Percentiles rank a stretch among this genome's conserved stretches.
phyloP scores from a whole-genome alignment of 2,113 vertebrate species.

The Calidris pygmaea region DNA sequence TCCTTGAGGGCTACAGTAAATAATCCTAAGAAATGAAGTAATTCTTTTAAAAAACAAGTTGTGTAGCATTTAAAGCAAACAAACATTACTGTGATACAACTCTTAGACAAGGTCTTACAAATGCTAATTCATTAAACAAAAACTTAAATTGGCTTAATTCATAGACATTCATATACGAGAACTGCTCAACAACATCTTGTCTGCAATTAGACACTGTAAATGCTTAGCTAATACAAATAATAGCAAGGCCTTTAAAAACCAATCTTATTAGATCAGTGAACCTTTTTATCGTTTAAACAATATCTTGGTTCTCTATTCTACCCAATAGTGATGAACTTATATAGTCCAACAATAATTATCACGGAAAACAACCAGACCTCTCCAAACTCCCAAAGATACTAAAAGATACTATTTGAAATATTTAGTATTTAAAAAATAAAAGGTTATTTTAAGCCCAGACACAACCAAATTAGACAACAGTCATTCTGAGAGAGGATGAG shows the following conservation, averaged over 20 bases:
- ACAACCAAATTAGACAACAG: background rate
- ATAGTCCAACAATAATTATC: background rate
- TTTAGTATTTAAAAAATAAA: background rate
- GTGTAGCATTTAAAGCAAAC: background rate
- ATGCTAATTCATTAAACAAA: background rate
- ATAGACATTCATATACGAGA: background rate
- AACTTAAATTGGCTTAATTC: background rate
- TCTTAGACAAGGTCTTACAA: background rate
- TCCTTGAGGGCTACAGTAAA: conserved; percentile 39
- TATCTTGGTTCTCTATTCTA: background rate
- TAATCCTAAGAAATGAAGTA: background rate
- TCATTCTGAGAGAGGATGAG: background rate
- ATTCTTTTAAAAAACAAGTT: background rate
- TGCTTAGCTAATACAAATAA: background rate
- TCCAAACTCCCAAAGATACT: background rate
- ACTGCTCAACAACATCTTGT: background rate
- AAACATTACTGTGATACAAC: background rate
- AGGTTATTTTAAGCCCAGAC: conserved; percentile 22
- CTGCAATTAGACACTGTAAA: background rate
- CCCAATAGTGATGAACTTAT: background rate
- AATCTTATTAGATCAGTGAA: background rate
- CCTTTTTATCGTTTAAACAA: background rate
- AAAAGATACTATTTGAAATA: background rate
- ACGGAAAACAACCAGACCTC: background rate
- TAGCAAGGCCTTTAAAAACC: background rate